phyloP scores from a whole-genome alignment of 2,797 vertebrate species.

The Nasua narica region DNA sequence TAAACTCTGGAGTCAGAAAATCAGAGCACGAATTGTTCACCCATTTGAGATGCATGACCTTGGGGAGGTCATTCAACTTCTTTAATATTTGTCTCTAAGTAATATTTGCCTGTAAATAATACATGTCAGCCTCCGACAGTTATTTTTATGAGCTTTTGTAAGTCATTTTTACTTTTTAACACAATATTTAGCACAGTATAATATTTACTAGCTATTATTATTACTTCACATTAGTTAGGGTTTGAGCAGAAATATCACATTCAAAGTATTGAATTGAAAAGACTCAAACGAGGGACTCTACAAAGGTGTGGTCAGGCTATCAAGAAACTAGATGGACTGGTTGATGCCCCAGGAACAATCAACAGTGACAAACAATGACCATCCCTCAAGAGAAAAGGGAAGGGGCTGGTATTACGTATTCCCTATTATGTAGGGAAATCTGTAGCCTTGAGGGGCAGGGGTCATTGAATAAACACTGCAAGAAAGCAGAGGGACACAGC shows the following conservation, averaged over 20 bases:
- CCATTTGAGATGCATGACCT: neutral
- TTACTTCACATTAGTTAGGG: neutral
- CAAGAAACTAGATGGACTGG: neutral
- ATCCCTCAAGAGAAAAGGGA: neutral
- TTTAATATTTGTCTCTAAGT: neutral
- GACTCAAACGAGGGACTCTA: neutral
- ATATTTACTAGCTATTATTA: neutral
- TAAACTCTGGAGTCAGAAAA: neutral
- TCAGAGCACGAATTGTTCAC: neutral
- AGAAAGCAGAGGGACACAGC: neutral
- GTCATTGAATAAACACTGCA: neutral
- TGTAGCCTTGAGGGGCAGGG: fast-evolving
- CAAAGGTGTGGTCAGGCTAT: neutral
- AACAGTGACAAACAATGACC: neutral
- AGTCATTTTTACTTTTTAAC: neutral
- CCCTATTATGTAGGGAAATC: neutral
- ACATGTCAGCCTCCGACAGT: neutral
- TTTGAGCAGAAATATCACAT: neutral
- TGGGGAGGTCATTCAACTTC: neutral
- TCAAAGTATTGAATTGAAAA: neutral
- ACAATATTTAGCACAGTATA: neutral
- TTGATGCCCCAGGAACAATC: neutral
- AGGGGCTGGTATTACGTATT: neutral
- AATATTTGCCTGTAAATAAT: neutral
- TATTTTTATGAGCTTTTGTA: neutral